Evolutionary conservation across 1,140 invertebrate genomes (phyloP).

Genomic region (Pemphigus obesinymphae): DNA sequence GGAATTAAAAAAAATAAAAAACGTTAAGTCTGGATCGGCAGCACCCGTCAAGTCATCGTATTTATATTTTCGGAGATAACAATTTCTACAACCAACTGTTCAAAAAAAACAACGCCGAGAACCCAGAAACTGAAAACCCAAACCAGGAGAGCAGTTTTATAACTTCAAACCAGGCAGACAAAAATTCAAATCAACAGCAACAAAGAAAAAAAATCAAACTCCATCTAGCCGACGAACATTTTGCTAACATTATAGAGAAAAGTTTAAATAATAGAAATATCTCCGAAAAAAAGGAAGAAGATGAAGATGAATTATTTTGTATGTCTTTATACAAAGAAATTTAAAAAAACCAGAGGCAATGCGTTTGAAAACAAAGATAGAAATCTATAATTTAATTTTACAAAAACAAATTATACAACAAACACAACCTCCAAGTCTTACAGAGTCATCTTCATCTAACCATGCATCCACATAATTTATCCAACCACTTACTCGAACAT

Average conservation of each 20-base stretch:
- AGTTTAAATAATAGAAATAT: not conserved
- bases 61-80: not conserved
- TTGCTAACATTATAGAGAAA: too few relatives aligned
- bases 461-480: not conserved
- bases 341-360: not conserved
- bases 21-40: not conserved
- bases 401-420: not conserved
- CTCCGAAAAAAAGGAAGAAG: not conserved
- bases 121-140: not conserved
- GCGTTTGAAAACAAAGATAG: not conserved
- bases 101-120: not conserved
- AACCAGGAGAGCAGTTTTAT: not conserved
- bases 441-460: not conserved
- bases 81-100: constrained; percentile 17
- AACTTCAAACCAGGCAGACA: not conserved
- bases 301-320: constrained; percentile 16
- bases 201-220: constrained; percentile 4
- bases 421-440: not conserved
- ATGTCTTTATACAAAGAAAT: constrained; percentile 18
- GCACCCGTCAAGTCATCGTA: not conserved
- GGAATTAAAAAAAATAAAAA: constrained; percentile 3
- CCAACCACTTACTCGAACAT: not conserved
- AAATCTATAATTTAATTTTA: constrained; percentile 5
- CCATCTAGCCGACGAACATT: not conserved
- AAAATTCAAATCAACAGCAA: not conserved